phyloP scores from a whole-genome alignment of 2,797 vertebrate species.

The Garrulus glandarius region DNA sequence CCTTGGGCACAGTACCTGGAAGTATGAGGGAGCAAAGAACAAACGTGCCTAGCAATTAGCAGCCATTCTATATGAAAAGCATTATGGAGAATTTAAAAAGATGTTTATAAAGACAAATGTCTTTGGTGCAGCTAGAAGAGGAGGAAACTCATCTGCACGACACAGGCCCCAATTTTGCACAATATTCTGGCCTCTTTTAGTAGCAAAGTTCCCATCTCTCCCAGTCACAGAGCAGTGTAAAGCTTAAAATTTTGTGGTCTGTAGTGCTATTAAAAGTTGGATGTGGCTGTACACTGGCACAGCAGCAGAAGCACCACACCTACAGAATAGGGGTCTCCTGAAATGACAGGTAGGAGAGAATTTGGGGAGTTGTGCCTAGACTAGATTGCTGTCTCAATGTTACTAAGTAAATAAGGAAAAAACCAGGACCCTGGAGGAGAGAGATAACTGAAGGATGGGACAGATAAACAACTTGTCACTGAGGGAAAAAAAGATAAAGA shows the following conservation, averaged over 20 bases:
- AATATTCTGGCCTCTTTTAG: not conserved
- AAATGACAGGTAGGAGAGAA: not conserved
- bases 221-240: not conserved
- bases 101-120: not conserved
- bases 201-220: not conserved
- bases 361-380: not conserved
- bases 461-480: not conserved
- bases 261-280: not conserved
- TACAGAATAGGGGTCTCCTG: not conserved
- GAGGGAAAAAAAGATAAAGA: not conserved
- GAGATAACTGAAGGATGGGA: not conserved
- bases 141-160: not conserved
- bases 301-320: not conserved
- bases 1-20: not conserved
- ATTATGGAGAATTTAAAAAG: not conserved
- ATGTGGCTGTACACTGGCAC: not conserved
- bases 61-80: not conserved
- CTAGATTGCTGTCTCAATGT: not conserved
- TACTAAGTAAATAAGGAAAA: not conserved
- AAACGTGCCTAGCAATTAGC: not conserved
- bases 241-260: not conserved
- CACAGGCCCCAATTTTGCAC: rapidly evolving
- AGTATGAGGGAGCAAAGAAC: not conserved
- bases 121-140: not conserved
- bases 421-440: not conserved